Conservation (phyloP, 2,888 invertebrate genomes). For the Thecocarcelia acutangulata region DNA sequence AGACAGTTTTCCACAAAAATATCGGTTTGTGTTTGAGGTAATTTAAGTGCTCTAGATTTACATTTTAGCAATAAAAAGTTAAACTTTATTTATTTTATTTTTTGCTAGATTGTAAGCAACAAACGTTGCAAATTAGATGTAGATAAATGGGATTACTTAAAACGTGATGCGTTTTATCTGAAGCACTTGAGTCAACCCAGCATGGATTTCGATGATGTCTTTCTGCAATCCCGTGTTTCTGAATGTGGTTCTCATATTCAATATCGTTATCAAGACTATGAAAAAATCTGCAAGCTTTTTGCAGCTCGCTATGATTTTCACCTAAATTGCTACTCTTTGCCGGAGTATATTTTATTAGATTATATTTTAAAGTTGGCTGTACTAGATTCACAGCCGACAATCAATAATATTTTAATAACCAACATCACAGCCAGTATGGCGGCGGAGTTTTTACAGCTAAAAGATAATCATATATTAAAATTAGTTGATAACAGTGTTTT, state of each 20-base stretch:
- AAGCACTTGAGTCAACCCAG: constrained; percentile 70
- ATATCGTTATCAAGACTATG: constrained; percentile 82
- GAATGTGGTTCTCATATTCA: constrained; percentile 77
- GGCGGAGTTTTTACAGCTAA: constrained; percentile 70
- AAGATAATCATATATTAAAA: constrained; percentile 71
- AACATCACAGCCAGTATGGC: constrained; percentile 48
- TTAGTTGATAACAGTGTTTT: constrained; percentile 68
- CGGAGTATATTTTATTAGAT: constrained; percentile 81
- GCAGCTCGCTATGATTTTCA: constrained; percentile 81
- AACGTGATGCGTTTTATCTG: constrained; percentile 82
- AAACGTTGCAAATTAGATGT: constrained; percentile 84
- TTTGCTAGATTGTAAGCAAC: constrained; percentile 83
- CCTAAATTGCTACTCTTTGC: constrained; percentile 82
- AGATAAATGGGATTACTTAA: constrained; percentile 87
- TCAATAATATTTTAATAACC: constrained; percentile 51
- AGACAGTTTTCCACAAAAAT: constrained; percentile 69
- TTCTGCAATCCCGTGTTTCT: constrained; percentile 74
- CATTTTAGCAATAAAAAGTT: neutral
- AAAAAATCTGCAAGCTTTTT: constrained; percentile 82
- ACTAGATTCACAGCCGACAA: constrained; percentile 34
- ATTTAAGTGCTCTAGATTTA: constrained; percentile 7
- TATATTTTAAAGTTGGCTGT: constrained; percentile 72
- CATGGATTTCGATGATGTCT: constrained; percentile 76
- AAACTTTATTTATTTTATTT: neutral
- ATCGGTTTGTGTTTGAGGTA: constrained; percentile 77